Evolutionary conservation across 2,113 vertebrate species (phyloP).

Genomic region (Furnarius figulus): DNA sequence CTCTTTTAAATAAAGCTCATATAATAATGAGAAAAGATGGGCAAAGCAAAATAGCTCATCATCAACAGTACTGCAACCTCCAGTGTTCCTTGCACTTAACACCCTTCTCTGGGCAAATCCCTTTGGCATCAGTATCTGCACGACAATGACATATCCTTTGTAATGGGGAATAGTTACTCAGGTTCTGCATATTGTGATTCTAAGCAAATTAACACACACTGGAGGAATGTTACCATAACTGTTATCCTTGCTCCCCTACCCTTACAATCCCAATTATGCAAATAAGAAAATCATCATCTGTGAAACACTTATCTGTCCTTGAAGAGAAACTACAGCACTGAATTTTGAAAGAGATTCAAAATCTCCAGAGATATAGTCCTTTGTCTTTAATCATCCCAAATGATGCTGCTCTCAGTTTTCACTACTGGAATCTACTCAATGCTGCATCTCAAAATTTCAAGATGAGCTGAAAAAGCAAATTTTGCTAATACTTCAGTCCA

Average conservation of each 20-base stretch:
- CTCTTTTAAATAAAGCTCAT: background rate
- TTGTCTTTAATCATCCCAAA: background rate
- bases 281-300: background rate
- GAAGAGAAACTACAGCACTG: background rate
- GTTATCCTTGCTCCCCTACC: background rate
- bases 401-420: background rate
- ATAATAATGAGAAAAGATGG: background rate
- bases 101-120: background rate
- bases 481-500: background rate
- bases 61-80: background rate
- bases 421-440: background rate
- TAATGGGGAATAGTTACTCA: background rate
- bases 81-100: background rate
- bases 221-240: fast-evolving
- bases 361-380: background rate
- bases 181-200: background rate
- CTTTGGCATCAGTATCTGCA: background rate
- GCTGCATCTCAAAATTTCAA: background rate
- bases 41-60: background rate
- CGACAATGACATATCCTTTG: background rate
- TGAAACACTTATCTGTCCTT: background rate
- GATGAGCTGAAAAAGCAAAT: background rate
- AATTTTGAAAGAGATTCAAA: background rate
- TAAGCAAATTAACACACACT: background rate
- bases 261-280: background rate